These are phyloP conservation scores for Antigone vipio DNA, from an alignment of 2,113 vertebrate species.

Conservation along the genomic window DNA sequence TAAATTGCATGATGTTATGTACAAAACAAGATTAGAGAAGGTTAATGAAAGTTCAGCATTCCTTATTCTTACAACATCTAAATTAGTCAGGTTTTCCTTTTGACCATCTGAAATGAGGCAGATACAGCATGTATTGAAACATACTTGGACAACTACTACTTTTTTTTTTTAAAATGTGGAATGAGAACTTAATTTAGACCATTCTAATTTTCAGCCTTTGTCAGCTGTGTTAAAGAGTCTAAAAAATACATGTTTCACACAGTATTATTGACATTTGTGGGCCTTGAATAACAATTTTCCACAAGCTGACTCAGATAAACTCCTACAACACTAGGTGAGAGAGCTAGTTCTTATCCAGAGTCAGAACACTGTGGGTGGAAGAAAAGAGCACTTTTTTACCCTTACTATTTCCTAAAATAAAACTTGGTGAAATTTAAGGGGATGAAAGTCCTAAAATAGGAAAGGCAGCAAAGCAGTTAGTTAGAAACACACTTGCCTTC, in stretches of 20 bases:
- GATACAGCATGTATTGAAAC: neutral
- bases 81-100: neutral
- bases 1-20: neutral
- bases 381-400: constrained; percentile 38
- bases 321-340: constrained; percentile 13
- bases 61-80: neutral
- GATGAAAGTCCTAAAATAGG: constrained; percentile 10
- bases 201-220: neutral
- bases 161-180: neutral
- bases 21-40: neutral
- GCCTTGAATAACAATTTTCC: constrained; percentile 13
- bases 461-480: neutral
- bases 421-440: constrained; percentile 18
- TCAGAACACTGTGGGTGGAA: constrained; percentile 48
- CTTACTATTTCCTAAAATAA: constrained; percentile 49
- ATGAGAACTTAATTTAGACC: neutral
- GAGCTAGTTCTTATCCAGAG: constrained; percentile 28
- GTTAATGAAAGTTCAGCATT: neutral
- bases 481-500: neutral
- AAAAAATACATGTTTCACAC: neutral
- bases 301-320: constrained; percentile 58
- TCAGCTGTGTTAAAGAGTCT: neutral
- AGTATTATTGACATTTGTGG: constrained; percentile 12
- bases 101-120: neutral
- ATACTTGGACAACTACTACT: neutral